Conservation (phyloP, 1,140 invertebrate genomes). For the Drosophila burlai region DNA sequence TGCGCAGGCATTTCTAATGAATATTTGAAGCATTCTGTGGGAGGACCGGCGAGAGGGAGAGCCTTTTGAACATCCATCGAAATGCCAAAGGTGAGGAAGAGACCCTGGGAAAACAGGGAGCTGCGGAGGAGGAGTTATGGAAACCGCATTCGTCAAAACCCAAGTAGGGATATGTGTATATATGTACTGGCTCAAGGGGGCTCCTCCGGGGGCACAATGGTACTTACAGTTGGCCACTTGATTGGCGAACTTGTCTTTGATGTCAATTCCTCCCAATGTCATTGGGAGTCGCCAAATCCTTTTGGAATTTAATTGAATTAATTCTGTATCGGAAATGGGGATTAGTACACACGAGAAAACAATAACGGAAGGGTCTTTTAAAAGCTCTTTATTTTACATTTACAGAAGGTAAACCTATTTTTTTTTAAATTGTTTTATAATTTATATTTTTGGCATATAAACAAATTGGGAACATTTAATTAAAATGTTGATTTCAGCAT, state of each 20-base stretch:
- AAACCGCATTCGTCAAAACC: constrained; percentile 46
- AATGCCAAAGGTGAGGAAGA: constrained; percentile 24
- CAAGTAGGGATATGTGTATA: neutral
- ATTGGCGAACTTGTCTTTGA: constrained; percentile 53
- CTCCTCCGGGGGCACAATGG: constrained; percentile 5
- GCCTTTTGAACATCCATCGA: constrained; percentile 50
- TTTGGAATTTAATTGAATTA: constrained; percentile 45
- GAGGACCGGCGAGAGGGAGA: neutral
- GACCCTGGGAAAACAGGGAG: neutral
- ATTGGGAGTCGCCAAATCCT: constrained; percentile 2
- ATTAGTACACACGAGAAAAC: neutral
- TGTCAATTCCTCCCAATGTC: constrained; percentile 6
- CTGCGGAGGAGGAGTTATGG: constrained; percentile 25
- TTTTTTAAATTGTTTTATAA: neutral
- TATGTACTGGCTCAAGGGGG: constrained; percentile 26
- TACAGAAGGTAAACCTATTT: neutral
- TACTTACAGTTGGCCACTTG: constrained; percentile 47
- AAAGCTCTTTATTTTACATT: neutral
- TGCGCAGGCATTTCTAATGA: constrained; percentile 51
- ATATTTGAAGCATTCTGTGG: constrained; percentile 54
- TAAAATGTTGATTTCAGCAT: neutral
- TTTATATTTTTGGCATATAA: neutral
- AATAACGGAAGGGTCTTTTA: neutral
- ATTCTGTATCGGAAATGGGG: neutral
- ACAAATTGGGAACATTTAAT: too few relatives aligned